A percentile compares a stretch with the other conserved stretches of the same genome.
Evolutionary conservation across 1,140 invertebrate species (phyloP).

Genomic region (Drosophila lacertosa): DNA sequence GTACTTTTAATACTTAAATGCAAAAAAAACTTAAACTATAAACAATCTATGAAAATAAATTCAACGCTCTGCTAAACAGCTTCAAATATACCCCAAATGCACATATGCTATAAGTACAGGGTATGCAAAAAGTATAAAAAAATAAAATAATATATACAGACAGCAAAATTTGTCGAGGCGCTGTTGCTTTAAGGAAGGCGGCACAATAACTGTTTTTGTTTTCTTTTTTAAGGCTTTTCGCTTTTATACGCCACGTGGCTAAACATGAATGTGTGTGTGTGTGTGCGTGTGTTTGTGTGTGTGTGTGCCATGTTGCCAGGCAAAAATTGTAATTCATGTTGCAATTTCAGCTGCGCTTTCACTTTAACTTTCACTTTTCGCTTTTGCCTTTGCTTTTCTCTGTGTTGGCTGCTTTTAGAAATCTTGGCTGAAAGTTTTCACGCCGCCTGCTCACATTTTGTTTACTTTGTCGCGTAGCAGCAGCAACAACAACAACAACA

Average conservation of each 20-base stretch:
- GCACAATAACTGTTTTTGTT: constrained; percentile 40
- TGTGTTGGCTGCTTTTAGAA: not conserved
- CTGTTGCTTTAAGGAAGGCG: constrained; percentile 26
- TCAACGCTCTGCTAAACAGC: too few relatives aligned
- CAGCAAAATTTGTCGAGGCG: constrained; percentile 17
- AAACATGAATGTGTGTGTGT: not conserved
- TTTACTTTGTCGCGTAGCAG: constrained; percentile 54
- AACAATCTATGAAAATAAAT: too few relatives aligned
- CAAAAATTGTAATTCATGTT: constrained; percentile 72
- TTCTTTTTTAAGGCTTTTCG: constrained; percentile 32
- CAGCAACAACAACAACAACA: constrained; percentile 27
- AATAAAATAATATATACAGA: constrained; percentile 18
- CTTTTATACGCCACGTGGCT: constrained; percentile 15
- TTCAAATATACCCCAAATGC: not conserved
- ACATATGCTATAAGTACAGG: not conserved
- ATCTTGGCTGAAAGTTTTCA: constrained; percentile 45
- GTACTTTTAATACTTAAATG: too few relatives aligned
- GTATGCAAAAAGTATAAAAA: constrained; percentile 14
- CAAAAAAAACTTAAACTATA: too few relatives aligned
- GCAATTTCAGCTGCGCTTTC: constrained; percentile 75
- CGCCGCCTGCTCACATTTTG: constrained; percentile 49
- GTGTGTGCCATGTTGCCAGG: constrained; percentile 22
- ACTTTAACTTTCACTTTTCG: constrained; percentile 41
- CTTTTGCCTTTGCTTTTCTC: constrained; percentile 9
- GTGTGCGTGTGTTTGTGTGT: not conserved